Evolutionary conservation across 2,888 invertebrate genomes (phyloP).

Genomic region (Proisotoma minuta): DNA sequence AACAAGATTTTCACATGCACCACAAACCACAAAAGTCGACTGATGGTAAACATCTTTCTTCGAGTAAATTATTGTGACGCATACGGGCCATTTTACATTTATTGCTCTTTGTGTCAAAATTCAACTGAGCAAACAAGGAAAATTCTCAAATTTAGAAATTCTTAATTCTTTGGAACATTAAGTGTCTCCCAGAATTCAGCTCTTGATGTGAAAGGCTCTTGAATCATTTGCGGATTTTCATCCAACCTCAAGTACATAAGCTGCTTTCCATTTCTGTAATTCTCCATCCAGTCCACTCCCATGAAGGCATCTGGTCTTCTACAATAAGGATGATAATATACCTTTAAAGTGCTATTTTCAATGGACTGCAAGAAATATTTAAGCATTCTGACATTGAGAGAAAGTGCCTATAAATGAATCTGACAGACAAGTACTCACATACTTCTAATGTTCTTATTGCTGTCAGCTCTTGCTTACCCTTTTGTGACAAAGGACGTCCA

Average conservation of each 20-base stretch:
- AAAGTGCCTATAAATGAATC: neutral
- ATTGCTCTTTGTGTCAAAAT: no score
- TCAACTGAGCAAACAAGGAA: no score
- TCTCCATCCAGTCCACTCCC: constrained; percentile 16
- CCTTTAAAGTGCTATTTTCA: no score
- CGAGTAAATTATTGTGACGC: no score
- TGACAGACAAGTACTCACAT: no score
- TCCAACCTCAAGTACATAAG: constrained; percentile 19
- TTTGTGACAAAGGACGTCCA: constrained; percentile 27
- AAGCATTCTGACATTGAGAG: neutral
- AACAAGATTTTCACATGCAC: no score
- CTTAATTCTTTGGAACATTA: constrained; percentile 20
- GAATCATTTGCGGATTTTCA: constrained; percentile 21
- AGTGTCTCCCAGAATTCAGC: constrained; percentile 24
- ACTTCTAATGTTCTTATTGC: no score
- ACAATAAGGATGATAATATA: no score
- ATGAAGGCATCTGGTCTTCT: constrained; percentile 17
- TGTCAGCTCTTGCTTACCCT: no score
- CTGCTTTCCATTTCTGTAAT: constrained; percentile 3
- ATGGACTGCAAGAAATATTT: neutral
- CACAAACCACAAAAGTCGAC: no score
- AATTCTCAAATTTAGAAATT: constrained; percentile 1
- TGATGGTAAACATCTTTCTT: no score
- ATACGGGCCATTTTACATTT: no score
- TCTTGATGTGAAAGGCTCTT: constrained; percentile 22